Evolutionary conservation across 1,140 invertebrate species (phyloP), one percentile per base, ranked within the genome.

Genomic region (Camponotus vicinus): DNA sequence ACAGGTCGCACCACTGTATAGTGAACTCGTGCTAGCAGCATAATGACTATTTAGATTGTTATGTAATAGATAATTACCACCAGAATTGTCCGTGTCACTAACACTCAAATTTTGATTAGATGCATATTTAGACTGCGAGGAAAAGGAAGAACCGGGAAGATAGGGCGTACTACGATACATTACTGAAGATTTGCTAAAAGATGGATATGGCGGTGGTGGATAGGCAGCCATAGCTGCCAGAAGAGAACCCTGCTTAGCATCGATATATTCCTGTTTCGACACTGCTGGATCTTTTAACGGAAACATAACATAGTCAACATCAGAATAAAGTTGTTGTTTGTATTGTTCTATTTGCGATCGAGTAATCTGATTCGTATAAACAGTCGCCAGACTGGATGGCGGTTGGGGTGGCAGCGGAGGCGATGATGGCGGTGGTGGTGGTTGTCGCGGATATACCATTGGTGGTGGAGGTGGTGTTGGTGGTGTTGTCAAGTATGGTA

Each of bases 291-390:
- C 98, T 94, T 98, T 98, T 67, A 98, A 93, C 0, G 98, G 98
- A 92, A 98, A 98, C 92, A 98, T 98, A 0, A 98, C 98, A 91
- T 98, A 98, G 93, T 98, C 98, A 6, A 98, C 97, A 90, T 98
- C 98, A 55, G 98, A 98, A 88, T 98, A 98, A 21, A 98, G 96
- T 91, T 98, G 98, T 90, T 98, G 97, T 91, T 98, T 97, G 90
- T 98, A 98, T 86, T 98, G 97, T 88, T 98, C 97, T 73, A 98
- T 97, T 86, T 98, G 97, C 40, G 97, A 97, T 21, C 97, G 95
- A 0, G 97, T 97, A 15, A 98, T 95, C 85, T 97, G 97, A 80
- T 96, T 96, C 3, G 97, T 96, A 90, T 95, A 96, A 32, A 97
- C 95, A 0, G 96, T 96, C 0, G 96, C 94, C 55, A 96, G 93